Percentiles rank a stretch among this genome's conserved stretches.
Evolutionary conservation across 2,888 invertebrate genomes (phyloP).

Genomic region (Calameuta pallipes): DNA sequence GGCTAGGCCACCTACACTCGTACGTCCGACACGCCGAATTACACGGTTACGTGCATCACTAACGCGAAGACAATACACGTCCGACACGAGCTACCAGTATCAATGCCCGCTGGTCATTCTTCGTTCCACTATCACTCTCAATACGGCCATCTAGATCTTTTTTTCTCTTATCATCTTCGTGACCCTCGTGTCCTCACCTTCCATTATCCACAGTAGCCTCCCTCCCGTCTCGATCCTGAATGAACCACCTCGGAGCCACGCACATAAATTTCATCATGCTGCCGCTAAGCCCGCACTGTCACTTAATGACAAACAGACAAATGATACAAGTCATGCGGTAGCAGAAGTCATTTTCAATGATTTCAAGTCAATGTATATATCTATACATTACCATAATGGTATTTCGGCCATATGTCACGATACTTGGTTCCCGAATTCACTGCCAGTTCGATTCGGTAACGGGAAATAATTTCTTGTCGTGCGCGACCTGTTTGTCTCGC

Average conservation of each 20-base stretch:
- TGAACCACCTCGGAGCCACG: background rate
- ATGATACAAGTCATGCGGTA: background rate
- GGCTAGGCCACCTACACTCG: constrained; percentile 22
- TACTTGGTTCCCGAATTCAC: background rate
- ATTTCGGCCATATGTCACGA: background rate
- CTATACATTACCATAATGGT: background rate
- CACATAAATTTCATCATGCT: background rate
- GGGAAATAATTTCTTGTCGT: constrained; percentile 38
- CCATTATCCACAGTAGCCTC: background rate
- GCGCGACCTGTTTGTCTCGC: constrained; percentile 16
- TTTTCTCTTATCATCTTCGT: background rate
- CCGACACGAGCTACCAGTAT: constrained; percentile 10
- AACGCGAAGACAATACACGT: constrained; percentile 12
- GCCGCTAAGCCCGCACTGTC: background rate
- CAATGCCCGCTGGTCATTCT: constrained; percentile 11
- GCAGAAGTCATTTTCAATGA: background rate
- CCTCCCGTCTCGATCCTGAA: background rate
- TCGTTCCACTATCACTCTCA: background rate
- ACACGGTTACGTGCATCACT: constrained; percentile 1
- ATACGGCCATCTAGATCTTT: background rate
- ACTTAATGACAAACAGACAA: background rate
- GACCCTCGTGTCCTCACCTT: background rate
- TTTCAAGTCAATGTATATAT: background rate
- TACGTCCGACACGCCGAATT: constrained; percentile 16
- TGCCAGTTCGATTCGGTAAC: constrained; percentile 38